phyloP scores from a whole-genome alignment of 2,797 vertebrate species.

The Peromyscus attwateri region DNA sequence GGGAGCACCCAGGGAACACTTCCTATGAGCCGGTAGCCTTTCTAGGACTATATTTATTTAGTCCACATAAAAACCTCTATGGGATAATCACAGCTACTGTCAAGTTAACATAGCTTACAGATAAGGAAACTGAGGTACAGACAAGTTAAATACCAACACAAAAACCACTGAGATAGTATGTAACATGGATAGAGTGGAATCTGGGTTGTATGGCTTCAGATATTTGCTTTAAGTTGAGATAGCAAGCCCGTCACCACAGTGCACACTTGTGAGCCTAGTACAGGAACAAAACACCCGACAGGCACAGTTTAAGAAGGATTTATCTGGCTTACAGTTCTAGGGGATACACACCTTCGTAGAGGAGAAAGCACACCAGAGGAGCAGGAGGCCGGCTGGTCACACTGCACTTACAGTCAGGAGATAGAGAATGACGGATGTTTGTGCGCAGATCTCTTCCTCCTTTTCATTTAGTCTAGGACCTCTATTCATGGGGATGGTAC shows the following conservation, averaged over 20 bases:
- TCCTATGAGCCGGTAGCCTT: not conserved
- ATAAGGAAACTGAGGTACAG: not conserved
- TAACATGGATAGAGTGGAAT: not conserved
- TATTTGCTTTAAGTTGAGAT: not conserved
- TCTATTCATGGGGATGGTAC: no score
- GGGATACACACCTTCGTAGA: not conserved
- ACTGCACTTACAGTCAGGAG: not conserved
- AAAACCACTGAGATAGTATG: not conserved
- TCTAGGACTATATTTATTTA: not conserved
- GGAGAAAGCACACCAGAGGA: not conserved
- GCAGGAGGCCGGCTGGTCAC: not conserved
- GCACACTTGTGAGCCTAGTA: not conserved
- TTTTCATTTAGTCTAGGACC: not conserved
- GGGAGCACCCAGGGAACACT: not conserved
- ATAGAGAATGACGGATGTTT: no score
- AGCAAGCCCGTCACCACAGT: accelerated
- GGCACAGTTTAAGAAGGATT: not conserved
- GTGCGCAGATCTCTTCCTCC: not conserved
- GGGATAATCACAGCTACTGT: not conserved
- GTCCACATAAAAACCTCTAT: not conserved
- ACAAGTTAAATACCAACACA: not conserved
- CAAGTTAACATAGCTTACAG: not conserved
- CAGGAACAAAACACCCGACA: not conserved
- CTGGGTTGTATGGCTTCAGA: not conserved
- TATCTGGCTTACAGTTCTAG: not conserved